Evolutionary conservation across 2,797 vertebrate species (phyloP).

Genomic region (Tokudaia tokunoshimensis): DNA sequence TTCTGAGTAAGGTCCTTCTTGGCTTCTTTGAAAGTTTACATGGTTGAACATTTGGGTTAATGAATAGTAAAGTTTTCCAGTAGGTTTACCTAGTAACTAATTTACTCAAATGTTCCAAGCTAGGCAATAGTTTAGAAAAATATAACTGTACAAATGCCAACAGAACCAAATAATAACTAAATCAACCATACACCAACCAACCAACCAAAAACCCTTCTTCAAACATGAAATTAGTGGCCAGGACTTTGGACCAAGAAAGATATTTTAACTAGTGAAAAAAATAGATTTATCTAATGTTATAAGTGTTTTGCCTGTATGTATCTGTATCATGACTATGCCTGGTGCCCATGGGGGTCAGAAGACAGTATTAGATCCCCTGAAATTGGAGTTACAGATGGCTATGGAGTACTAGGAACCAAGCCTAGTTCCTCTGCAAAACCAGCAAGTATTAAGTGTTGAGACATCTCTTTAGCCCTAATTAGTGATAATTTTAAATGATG

Average conservation of each 20-base stretch:
- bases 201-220: background rate
- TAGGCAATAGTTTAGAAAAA: conserved; percentile 62
- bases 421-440: background rate
- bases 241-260: background rate
- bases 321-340: background rate
- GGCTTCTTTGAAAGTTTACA: conserved; percentile 20
- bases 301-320: background rate
- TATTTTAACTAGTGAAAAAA: conserved; percentile 32
- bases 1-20: conserved; percentile 31
- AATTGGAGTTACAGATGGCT: background rate
- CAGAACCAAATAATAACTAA: conserved; percentile 9
- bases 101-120: conserved; percentile 51
- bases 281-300: background rate
- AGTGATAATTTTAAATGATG: conserved; percentile 59
- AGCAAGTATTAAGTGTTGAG: background rate
- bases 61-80: conserved; percentile 45
- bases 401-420: background rate
- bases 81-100: conserved; percentile 52
- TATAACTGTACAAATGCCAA: conserved; percentile 16
- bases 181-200: background rate
- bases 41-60: conserved; percentile 28
- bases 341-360: background rate
- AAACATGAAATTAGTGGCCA: conserved; percentile 49
- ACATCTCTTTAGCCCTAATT: background rate
- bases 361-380: background rate